Percentiles rank a stretch among this genome's conserved stretches.
Conservation (phyloP, 2,113 vertebrate genomes). For the Lampris incognitus region DNA sequence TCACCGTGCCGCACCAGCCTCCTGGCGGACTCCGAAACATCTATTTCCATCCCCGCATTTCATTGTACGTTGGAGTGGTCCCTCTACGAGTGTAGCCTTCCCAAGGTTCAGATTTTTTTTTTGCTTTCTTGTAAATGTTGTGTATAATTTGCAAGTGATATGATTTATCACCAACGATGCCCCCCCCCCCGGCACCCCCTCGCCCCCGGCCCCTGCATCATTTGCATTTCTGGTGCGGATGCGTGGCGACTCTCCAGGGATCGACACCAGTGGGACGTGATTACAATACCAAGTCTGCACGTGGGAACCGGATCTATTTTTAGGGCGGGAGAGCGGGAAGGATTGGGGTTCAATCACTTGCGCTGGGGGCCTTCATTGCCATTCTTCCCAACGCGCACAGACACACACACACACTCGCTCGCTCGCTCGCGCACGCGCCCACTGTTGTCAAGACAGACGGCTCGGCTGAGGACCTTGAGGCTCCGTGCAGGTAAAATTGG, state of each 20-base stretch:
- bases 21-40: conserved; percentile 30
- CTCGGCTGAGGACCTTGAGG: conserved; percentile 75
- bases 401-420: conserved; percentile 41
- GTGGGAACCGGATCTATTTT: conserved; percentile 65
- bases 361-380: conserved; percentile 64
- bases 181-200: neutral
- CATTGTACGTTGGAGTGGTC: conserved; percentile 52
- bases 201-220: conserved; percentile 40
- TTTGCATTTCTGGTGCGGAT: conserved; percentile 66
- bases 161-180: conserved; percentile 72
- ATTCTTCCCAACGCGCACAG: conserved; percentile 63
- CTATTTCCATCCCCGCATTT: conserved; percentile 39
- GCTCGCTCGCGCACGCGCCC: neutral
- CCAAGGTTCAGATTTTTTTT: conserved; percentile 39
- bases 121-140: conserved; percentile 68
- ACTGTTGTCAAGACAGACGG: conserved; percentile 70
- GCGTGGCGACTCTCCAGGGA: conserved; percentile 45
- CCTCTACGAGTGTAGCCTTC: conserved; percentile 45
- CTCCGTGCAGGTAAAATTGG: conserved; percentile 72
- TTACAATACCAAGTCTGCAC: conserved; percentile 63
- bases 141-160: conserved; percentile 62
- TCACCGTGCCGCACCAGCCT: conserved; percentile 26
- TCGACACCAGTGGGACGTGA: conserved; percentile 32
- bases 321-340: conserved; percentile 19
- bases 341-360: conserved; percentile 51